Percentiles rank a stretch among this genome's conserved stretches.
These are phyloP conservation scores for Lomographa bimaculata DNA, from an alignment of 2,888 invertebrate genomes.

Conservation along the genomic window DNA sequence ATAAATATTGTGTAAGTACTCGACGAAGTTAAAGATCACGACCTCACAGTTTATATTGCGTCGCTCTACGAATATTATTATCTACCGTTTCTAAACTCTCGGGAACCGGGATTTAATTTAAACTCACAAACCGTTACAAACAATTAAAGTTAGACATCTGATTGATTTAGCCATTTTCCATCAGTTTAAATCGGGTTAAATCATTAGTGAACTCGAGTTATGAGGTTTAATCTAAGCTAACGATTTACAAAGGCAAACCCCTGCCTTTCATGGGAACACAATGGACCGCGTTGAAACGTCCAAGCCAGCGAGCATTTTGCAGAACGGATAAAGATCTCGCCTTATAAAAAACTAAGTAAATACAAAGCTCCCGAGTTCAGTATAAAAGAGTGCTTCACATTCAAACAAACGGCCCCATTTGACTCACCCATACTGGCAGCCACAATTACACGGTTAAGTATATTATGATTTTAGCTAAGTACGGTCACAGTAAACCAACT, in stretches of 20 bases:
- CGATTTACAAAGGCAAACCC: slow-evolving; percentile 28
- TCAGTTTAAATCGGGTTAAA: slow-evolving; percentile 14
- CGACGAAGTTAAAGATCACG: too few relatives aligned
- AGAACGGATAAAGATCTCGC: slow-evolving; percentile 59
- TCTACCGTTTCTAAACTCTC: not conserved
- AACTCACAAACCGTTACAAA: slow-evolving; percentile 1
- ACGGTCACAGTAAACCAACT: not conserved
- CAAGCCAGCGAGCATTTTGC: slow-evolving; percentile 47
- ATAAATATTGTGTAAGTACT: too few relatives aligned
- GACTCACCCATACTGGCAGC: slow-evolving; percentile 13
- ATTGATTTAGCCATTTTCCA: slow-evolving; percentile 17
- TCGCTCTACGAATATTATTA: too few relatives aligned
- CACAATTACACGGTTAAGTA: slow-evolving; percentile 7
- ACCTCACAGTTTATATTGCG: too few relatives aligned
- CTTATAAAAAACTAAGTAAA: slow-evolving; percentile 68
- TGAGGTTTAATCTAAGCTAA: slow-evolving; percentile 12
- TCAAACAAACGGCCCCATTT: slow-evolving; percentile 10
- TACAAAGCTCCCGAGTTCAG: slow-evolving; percentile 36
- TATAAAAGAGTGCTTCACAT: slow-evolving; percentile 13
- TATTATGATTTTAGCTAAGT: too few relatives aligned
- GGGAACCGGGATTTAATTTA: slow-evolving; percentile 5
- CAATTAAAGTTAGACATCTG: slow-evolving; percentile 11
- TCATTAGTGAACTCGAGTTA: slow-evolving; percentile 12
- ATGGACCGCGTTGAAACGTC: slow-evolving; percentile 31
- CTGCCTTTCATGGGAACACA: slow-evolving; percentile 29